Conservation (phyloP, 1,140 invertebrate genomes). For the Cotesia chilonis region DNA sequence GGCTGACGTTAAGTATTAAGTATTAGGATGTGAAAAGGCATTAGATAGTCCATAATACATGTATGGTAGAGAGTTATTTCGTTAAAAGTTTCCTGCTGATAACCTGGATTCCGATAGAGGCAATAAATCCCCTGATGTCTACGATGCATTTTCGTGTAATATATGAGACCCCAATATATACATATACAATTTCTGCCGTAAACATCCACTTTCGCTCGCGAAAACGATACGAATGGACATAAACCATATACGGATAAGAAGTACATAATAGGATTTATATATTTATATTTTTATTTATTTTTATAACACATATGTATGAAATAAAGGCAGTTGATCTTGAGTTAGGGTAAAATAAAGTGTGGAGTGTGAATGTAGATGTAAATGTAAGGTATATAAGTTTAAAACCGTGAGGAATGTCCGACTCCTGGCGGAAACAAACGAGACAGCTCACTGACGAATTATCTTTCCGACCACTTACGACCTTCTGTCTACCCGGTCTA, state of each 20-base stretch:
- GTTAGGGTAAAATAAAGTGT: no score
- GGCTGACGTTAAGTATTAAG: background rate
- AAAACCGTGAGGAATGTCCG: conserved; percentile 42
- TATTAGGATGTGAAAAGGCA: conserved; percentile 6
- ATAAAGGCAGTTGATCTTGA: background rate
- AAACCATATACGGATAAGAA: background rate
- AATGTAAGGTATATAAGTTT: conserved; percentile 12
- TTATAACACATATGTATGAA: conserved; percentile 14
- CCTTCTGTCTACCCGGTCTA: conserved; percentile 8
- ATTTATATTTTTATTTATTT: background rate
- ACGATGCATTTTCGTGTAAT: conserved; percentile 41
- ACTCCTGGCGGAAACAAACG: conserved; percentile 40
- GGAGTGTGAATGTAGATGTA: no score
- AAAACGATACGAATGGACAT: background rate
- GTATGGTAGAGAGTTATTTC: conserved; percentile 36
- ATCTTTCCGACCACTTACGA: conserved; percentile 41
- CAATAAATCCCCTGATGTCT: conserved; percentile 41
- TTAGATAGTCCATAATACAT: background rate
- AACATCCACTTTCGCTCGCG: background rate
- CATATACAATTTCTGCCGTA: background rate
- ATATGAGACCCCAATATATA: background rate
- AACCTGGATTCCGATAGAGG: conserved; percentile 41
- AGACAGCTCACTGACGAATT: conserved; percentile 44
- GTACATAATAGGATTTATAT: background rate
- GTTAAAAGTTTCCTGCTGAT: conserved; percentile 44